phyloP scores from a whole-genome alignment of 2,113 vertebrate genomes.

The Epinephelus fuscoguttatus region DNA sequence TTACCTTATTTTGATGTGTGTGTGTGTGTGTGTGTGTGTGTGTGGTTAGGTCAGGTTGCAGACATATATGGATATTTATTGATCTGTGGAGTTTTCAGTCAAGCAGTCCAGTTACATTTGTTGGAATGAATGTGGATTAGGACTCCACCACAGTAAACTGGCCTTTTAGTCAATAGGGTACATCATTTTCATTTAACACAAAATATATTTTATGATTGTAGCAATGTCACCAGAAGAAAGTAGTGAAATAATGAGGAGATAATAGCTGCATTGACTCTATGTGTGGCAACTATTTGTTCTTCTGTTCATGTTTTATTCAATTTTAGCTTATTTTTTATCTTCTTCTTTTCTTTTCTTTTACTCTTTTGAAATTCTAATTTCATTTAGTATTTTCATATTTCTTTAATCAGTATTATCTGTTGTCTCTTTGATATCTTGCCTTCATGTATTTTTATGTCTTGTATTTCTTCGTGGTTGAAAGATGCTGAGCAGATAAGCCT shows the following conservation, averaged over 20 bases:
- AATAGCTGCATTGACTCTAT: not conserved
- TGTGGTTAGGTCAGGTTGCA: no score
- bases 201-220: not conserved
- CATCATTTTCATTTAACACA: not conserved
- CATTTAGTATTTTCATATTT: not conserved
- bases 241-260: not conserved
- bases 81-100: not conserved
- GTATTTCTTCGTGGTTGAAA: not conserved
- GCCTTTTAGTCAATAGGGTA: not conserved
- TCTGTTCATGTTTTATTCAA: not conserved
- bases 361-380: not conserved
- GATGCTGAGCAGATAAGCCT: not conserved
- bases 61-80: no score
- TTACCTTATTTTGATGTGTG: no score
- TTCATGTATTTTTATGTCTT: not conserved
- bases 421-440: not conserved
- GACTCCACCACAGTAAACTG: not conserved
- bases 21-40: no score
- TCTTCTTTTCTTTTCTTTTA: no score
- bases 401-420: not conserved
- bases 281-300: no score
- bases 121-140: not conserved
- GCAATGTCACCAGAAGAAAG: not conserved
- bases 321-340: no score
- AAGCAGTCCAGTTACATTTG: not conserved